A percentile compares a stretch with the other conserved stretches of the same genome.
Conservation (phyloP, 2,888 invertebrate species). For the Rhamphomyia laevipes region DNA sequence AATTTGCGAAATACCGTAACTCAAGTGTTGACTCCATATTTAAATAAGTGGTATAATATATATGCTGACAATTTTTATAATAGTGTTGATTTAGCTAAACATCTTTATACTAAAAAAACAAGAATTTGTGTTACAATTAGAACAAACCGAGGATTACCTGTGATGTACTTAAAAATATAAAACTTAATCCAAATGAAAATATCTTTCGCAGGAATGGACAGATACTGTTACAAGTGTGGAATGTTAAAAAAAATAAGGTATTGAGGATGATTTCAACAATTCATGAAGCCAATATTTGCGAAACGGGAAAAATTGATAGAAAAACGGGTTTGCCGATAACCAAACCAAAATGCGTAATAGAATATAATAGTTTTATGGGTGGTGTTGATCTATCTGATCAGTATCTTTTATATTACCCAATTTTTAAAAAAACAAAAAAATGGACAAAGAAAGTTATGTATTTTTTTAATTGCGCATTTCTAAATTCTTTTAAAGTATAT, state of each 20-base stretch:
- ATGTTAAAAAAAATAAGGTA: not conserved
- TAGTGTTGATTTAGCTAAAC: slow-evolving; percentile 1
- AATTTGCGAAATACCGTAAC: not conserved
- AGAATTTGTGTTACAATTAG: slow-evolving; percentile 1
- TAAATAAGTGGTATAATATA: slow-evolving; percentile 3
- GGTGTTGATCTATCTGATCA: not conserved
- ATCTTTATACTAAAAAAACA: not conserved
- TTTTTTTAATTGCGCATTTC: not conserved
- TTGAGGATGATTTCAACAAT: not conserved
- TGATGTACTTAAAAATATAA: not conserved
- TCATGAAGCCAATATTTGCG: not conserved
- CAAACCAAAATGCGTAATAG: not conserved
- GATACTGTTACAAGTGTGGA: not conserved
- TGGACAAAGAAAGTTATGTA: slow-evolving; percentile 2
- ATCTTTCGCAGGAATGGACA: not conserved
- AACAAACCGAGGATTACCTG: slow-evolving; percentile 1
- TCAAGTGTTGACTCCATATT: not conserved
- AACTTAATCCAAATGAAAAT: not conserved
- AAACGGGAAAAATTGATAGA: not conserved
- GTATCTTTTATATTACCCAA: not conserved
- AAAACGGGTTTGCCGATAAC: not conserved
- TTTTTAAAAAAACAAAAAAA: slow-evolving; percentile 2
- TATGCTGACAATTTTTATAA: slow-evolving; percentile 6
- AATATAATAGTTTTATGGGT: not conserved
- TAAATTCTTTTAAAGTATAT: not conserved